These are phyloP conservation scores for Phylloscopus collybita DNA, from an alignment of 2,797 vertebrate genomes.

Conservation along the genomic window DNA sequence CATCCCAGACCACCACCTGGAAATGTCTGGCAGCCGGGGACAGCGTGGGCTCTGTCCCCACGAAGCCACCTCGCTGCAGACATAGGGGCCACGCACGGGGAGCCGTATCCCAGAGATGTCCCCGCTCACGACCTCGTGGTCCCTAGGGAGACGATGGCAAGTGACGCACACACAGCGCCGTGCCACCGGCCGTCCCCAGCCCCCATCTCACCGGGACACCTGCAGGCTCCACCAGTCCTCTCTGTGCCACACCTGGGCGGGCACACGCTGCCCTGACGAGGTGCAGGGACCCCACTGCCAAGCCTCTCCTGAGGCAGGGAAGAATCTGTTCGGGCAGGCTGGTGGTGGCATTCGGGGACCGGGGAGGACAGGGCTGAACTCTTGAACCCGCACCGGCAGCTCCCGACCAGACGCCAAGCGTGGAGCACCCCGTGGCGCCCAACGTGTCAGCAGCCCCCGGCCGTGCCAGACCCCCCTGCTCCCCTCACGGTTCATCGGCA, in stretches of 20 bases:
- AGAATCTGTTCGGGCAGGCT: not conserved
- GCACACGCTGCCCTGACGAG: not conserved
- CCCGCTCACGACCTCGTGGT: accelerated
- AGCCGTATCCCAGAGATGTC: accelerated
- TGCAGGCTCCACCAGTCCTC: not conserved
- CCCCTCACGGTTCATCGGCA: conserved; percentile 51
- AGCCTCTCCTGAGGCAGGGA: accelerated
- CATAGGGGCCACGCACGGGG: accelerated
- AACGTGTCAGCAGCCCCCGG: not conserved
- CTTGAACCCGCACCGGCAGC: not conserved
- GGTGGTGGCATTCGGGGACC: not conserved
- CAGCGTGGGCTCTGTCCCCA: not conserved
- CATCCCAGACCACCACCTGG: accelerated
- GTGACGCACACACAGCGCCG: accelerated
- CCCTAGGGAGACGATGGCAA: not conserved
- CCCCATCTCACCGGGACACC: not conserved
- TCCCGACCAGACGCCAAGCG: not conserved
- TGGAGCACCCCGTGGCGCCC: not conserved
- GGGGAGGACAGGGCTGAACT: not conserved
- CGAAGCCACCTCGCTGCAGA: not conserved
- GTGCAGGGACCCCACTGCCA: not conserved
- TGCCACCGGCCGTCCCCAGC: not conserved
- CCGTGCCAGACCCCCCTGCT: not conserved
- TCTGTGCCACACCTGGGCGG: accelerated
- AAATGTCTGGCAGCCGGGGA: not conserved